Base-by-base conservation (phyloP, 2,888 invertebrate genomes). In the Mythimna albipuncta region DNA sequence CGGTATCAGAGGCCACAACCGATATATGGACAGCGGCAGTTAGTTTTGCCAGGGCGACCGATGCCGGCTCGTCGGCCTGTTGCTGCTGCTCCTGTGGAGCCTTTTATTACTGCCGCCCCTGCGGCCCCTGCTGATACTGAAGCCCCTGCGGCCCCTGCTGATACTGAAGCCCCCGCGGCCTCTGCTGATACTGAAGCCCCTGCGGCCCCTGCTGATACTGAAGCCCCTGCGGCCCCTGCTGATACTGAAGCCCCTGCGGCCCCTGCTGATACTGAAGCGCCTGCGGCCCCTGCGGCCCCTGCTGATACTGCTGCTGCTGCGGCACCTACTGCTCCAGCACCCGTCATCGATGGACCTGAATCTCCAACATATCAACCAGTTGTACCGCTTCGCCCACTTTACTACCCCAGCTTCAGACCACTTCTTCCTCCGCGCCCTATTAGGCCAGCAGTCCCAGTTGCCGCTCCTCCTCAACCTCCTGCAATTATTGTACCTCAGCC, bases 1-100 rank as follows among this genome's bases (percentile, higher is more conserved):
- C 84, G 85, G 50, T 74, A 64, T 21, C 88, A 87, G 61, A 71
- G 72, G 32, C 72, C 77, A n/a, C 66, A 66, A 5, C 79, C 79
- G 19, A 21, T 44, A 35, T 67, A 74, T 52, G 68, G 70, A 6
- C 55, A 35, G n/a, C 32, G 59, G 35, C 75, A 50, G 13, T 35
- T 73, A 19, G 32, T 44, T 6, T 38, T 69, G 16, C 69, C 74
- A 0, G 59, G 19, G 6, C 67, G 59, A 19, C 63, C 64, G 13
- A 19, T 26, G 13, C 55, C 47, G 2, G 10, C 16, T n/a, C n/a
- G 35, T 44, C 54, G 32, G 10, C 58, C 38, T 19, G 50, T 32
- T n/a, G 63, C 16, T 16, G 4, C 64, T 62, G 62, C 50, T 0
- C 41, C 70, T 26, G 47, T 6, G 19, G 41, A 2, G 2, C 21